phyloP scores from a whole-genome alignment of 2,888 invertebrate genomes.

The Sesia apiformis region DNA sequence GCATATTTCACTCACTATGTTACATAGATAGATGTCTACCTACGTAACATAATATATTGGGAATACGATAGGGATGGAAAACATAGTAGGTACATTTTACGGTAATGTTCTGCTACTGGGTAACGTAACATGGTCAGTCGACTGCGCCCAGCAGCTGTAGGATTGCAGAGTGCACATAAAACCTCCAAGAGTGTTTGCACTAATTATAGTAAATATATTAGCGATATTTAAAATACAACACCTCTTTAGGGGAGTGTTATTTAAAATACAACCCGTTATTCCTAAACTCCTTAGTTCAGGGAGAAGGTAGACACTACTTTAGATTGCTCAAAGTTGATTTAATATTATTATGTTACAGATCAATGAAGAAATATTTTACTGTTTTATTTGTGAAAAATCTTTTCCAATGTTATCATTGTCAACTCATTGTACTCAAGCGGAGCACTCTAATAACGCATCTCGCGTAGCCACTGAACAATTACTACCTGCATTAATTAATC shows the following conservation, averaged over 20 bases:
- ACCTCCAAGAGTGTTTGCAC: not conserved
- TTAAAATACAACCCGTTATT: too few species aligned
- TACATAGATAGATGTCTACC: too few species aligned
- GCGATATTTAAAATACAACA: not conserved
- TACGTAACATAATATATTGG: too few species aligned
- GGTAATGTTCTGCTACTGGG: too few species aligned
- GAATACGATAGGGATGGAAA: too few species aligned
- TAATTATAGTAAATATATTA: not conserved
- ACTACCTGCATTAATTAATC: conserved; percentile 5
- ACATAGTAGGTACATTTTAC: too few species aligned
- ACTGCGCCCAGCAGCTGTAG: too few species aligned
- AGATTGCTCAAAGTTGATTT: not conserved
- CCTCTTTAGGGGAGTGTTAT: too few species aligned
- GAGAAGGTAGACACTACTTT: not conserved
- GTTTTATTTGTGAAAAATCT: conserved; percentile 35
- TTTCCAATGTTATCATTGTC: conserved; percentile 11
- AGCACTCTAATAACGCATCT: conserved; percentile 1
- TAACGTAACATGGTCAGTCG: too few species aligned
- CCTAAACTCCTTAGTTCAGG: too few species aligned
- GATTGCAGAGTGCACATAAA: too few species aligned
- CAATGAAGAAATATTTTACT: conserved; percentile 24
- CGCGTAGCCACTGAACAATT: not conserved
- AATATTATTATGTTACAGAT: conserved; percentile 26
- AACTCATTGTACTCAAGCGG: conserved; percentile 15
- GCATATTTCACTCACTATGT: too few species aligned